Evolutionary conservation across 1,140 invertebrate species (phyloP).

Genomic region (Pomacea maculata): DNA sequence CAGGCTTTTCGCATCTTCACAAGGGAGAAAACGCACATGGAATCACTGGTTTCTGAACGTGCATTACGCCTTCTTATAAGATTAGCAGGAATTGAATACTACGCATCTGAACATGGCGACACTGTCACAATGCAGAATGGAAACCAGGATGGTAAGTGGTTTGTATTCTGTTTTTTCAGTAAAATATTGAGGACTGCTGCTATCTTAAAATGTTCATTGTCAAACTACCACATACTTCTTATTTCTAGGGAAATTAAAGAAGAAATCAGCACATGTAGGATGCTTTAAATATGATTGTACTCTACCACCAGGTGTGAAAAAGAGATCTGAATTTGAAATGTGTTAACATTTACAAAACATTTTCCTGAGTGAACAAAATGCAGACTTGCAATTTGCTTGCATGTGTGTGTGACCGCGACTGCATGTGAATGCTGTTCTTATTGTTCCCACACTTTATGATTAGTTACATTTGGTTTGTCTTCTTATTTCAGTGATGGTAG

Average conservation of each 20-base stretch:
- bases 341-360: background rate
- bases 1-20: conserved; percentile 60
- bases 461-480: conserved; percentile 5
- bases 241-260: too few relatives aligned
- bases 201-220: too few relatives aligned
- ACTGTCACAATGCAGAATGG: conserved; percentile 48
- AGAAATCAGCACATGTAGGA: too few relatives aligned
- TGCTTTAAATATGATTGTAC: too few relatives aligned
- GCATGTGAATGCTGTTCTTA: background rate
- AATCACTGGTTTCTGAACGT: conserved; percentile 52
- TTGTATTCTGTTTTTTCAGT: background rate
- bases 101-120: conserved; percentile 49
- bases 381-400: background rate
- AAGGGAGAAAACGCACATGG: conserved; percentile 59
- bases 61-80: conserved; percentile 51
- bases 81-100: conserved; percentile 56
- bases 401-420: background rate
- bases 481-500: conserved; percentile 72
- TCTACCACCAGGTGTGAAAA: too few relatives aligned
- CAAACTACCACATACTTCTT: too few relatives aligned
- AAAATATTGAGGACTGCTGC: too few relatives aligned
- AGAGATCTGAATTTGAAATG: background rate
- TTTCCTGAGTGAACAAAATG: too few relatives aligned
- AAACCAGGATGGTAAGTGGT: conserved; percentile 46
- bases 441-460: background rate